Conservation (phyloP, 2,113 vertebrate genomes). For the Bufo gargarizans region DNA sequence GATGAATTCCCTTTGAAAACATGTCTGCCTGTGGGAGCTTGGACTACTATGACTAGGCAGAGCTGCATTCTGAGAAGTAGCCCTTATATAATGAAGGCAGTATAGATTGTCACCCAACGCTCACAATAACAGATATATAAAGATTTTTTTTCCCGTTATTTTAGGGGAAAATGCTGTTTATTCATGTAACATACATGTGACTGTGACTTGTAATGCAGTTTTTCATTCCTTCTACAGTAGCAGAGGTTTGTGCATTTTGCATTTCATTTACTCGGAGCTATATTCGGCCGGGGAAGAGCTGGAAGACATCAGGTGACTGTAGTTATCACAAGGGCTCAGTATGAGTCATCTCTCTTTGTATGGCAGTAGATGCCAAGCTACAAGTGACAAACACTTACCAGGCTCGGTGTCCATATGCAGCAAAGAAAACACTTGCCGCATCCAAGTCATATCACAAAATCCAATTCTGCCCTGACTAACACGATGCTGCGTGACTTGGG, state of each 20-base stretch:
- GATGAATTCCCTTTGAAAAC: too few species aligned
- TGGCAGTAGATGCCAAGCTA: not conserved
- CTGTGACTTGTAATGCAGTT: not conserved
- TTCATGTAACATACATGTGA: not conserved
- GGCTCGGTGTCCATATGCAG: conserved; percentile 5
- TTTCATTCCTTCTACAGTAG: not conserved
- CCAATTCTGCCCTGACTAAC: not conserved
- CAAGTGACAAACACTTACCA: conserved; percentile 22
- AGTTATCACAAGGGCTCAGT: conserved; percentile 4
- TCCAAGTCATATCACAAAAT: not conserved
- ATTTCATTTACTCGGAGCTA: not conserved
- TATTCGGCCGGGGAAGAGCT: not conserved
- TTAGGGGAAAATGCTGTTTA: not conserved
- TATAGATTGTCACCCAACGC: not conserved
- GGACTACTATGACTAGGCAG: not conserved
- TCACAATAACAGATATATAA: not conserved
- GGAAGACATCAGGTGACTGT: not conserved
- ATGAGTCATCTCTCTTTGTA: conserved; percentile 40
- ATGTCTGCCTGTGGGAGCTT: too few species aligned
- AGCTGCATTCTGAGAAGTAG: too few species aligned
- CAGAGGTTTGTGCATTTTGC: not conserved
- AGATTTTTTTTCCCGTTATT: not conserved
- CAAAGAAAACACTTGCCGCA: not conserved
- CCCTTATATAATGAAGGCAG: not conserved
- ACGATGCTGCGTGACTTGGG: not conserved